Evolutionary conservation across 1,140 invertebrate species (phyloP), one percentile per base, ranked within the genome.

Genomic region (Pseudobourletiella spinata): DNA sequence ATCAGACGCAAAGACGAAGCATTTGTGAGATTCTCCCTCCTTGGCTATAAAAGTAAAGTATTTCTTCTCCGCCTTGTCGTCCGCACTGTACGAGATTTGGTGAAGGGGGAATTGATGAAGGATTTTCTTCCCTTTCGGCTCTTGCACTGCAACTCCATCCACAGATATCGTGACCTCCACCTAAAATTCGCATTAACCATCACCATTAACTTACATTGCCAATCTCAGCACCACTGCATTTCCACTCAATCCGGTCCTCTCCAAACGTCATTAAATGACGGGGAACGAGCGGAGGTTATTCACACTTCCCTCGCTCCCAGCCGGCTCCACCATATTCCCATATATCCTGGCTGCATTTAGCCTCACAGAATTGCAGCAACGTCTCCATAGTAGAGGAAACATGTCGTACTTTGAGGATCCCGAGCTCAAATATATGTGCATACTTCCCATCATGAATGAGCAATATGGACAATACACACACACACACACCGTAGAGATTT

Each of bases 21-120:
- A 97, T 71, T 86, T 88, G 73, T 98, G 93, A 68, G 84, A 84
- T 68, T 95, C 91, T 26, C 84, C 84, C 68, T 89, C 89, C 79
- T 96, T 97, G 30, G 92, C 94, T 70, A 98, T 96, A 75, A 98
- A 98, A 71, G 86, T 88, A 77, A 98, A 96, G 78, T 95, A 96
- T 70, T 91, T 90, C 73, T 96, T 97, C 58, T 95, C 93, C 42
- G 91, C 90, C 75, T 97, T 97, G 75, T 98, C 95, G 75, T 97
- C 94, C 4, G 95, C 94, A 79, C 95, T 97, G 76, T 97, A 98
- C 0, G 92, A 96, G 76, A 98, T 97, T 75, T 92, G 83, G 75
- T 98, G 93, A n/a, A 98, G 76, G 0, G 94, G 93, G 76, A 95
- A 97, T 75, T 96, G 92, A 76, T 95, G 88, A 72, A 93, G 79